Conservation (phyloP, 2,797 vertebrate species). For the Mareca penelope region DNA sequence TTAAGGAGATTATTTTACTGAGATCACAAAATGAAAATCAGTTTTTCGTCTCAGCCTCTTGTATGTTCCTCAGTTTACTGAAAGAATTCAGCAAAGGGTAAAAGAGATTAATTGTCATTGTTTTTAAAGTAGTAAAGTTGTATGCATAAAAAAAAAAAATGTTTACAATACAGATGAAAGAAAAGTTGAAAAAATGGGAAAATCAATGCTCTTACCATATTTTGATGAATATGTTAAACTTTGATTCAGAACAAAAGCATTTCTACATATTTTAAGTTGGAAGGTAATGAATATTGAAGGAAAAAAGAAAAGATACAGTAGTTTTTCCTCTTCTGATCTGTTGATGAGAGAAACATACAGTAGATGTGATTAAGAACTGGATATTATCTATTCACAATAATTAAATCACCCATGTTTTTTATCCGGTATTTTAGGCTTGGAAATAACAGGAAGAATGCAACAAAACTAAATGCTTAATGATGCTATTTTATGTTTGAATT, state of each 20-base stretch:
- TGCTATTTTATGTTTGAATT: neutral
- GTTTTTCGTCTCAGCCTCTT: constrained; percentile 37
- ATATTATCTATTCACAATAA: neutral
- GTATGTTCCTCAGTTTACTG: constrained; percentile 32
- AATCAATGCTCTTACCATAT: constrained; percentile 11
- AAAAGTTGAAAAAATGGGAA: constrained; percentile 39
- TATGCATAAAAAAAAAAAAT: neutral
- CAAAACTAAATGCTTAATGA: neutral
- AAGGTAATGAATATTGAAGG: constrained; percentile 8
- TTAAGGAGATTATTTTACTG: constrained; percentile 42
- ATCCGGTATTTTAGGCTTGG: neutral
- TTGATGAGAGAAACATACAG: neutral
- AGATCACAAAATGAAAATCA: constrained; percentile 47
- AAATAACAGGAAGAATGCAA: neutral
- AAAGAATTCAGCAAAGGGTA: constrained; percentile 19
- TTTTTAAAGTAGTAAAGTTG: constrained; percentile 10
- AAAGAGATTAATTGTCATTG: constrained; percentile 35
- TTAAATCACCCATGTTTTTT: neutral
- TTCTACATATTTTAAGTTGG: neutral
- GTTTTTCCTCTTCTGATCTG: neutral
- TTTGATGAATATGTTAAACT: constrained; percentile 31
- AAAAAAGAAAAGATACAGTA: constrained; percentile 13
- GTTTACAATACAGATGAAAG: constrained; percentile 26
- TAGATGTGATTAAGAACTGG: neutral
- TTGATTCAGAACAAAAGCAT: constrained; percentile 28